phyloP scores from a whole-genome alignment of 2,113 vertebrate species.

The Etheostoma cragini region DNA sequence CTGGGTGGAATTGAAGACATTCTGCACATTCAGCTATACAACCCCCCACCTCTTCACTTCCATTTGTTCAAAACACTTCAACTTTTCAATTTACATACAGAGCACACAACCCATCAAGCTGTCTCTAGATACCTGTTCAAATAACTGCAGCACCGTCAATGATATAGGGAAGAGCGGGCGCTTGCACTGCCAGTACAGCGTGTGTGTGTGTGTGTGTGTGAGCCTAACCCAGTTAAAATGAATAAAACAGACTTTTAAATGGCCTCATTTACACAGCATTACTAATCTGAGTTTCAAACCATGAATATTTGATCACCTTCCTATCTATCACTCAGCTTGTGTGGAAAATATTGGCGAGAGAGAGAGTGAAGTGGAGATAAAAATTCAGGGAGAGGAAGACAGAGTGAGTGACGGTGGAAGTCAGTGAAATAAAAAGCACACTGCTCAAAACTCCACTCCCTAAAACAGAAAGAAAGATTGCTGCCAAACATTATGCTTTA shows the following conservation, averaged over 20 bases:
- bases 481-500: conserved; percentile 22
- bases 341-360: conserved; percentile 50
- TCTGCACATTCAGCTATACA: conserved; percentile 75
- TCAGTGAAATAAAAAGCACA: conserved; percentile 36
- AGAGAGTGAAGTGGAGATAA: conserved; percentile 21
- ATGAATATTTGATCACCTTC: conserved; percentile 78
- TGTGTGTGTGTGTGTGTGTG: conserved; percentile 33
- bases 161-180: conserved; percentile 55
- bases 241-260: conserved; percentile 85
- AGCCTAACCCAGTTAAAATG: conserved; percentile 81
- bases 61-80: conserved; percentile 74
- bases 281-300: conserved; percentile 76
- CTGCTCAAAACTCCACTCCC: conserved; percentile 32
- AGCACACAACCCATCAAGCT: conserved; percentile 66
- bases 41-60: conserved; percentile 56
- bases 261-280: conserved; percentile 81
- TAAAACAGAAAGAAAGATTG: conserved; percentile 9
- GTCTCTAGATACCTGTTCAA: conserved; percentile 81
- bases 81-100: conserved; percentile 81
- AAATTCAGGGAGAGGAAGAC: conserved; percentile 22
- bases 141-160: conserved; percentile 67
- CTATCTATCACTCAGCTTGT: conserved; percentile 65
- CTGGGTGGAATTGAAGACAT: conserved; percentile 63
- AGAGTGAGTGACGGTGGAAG: conserved; percentile 54
- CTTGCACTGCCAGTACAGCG: conserved; percentile 13